phyloP scores from a whole-genome alignment of 2,797 vertebrate genomes.

The Paedocypris micromegethes region DNA sequence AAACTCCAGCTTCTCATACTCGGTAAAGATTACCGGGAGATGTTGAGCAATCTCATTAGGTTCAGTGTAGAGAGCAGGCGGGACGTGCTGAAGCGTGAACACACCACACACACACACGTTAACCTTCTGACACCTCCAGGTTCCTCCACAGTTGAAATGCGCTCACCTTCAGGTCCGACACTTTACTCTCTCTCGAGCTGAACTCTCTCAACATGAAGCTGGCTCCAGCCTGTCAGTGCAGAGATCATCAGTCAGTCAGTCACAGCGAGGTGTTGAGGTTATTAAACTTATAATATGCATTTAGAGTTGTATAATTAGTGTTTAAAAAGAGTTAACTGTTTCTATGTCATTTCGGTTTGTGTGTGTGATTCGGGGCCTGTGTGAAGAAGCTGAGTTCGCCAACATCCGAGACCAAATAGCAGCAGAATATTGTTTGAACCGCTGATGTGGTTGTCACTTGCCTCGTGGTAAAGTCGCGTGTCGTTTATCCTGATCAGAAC shows the following conservation, averaged over 20 bases:
- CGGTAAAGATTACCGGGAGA: slow-evolving; percentile 79
- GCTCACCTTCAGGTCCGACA: slow-evolving; percentile 83
- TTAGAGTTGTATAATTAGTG: no score
- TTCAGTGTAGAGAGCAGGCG: slow-evolving; percentile 84
- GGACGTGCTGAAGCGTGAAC: slow-evolving; percentile 67
- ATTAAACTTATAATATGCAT: neutral
- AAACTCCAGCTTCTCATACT: slow-evolving; percentile 85
- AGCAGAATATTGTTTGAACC: neutral
- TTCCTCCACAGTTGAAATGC: no score
- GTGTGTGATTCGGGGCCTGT: neutral
- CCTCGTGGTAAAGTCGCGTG: slow-evolving; percentile 90
- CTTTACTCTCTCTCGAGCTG: slow-evolving; percentile 87
- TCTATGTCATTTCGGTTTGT: neutral
- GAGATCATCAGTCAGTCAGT: neutral
- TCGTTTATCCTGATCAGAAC: slow-evolving; percentile 94
- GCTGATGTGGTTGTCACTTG: slow-evolving; percentile 43
- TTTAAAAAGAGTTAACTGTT: no score
- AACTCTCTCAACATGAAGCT: slow-evolving; percentile 89
- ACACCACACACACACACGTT: neutral
- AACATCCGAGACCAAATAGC: neutral
- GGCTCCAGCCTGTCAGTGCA: slow-evolving; percentile 76
- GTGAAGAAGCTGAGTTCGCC: neutral
- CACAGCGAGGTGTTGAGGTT: neutral
- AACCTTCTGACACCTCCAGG: no score
- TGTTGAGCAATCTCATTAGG: slow-evolving; percentile 92